Conservation (phyloP, 2,797 vertebrate genomes). For the Mus minutoides region DNA sequence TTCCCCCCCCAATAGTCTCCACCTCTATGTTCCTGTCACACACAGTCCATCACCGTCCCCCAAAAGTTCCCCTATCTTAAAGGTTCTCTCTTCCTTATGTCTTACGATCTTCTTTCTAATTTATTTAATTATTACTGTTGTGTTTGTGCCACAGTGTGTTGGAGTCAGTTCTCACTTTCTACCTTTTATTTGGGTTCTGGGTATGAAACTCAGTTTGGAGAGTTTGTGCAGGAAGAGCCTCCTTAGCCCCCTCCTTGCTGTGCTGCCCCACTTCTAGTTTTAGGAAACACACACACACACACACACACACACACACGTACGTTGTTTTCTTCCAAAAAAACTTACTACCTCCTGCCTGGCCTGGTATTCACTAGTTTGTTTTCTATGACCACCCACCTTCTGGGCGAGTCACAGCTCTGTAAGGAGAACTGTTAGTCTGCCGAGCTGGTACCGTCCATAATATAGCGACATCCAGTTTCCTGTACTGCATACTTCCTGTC, state of each 20-base stretch:
- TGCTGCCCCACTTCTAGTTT: not conserved
- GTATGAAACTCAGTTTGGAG: not conserved
- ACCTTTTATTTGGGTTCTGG: not conserved
- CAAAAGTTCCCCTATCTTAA: not conserved
- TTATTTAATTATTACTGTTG: not conserved
- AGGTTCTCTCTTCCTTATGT: not conserved
- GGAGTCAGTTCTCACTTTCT: not conserved
- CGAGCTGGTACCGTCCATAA: not conserved
- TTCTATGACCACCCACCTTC: not conserved
- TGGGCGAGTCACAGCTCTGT: not conserved
- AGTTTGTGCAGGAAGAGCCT: not conserved
- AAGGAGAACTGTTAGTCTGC: not conserved
- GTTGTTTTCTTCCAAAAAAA: not conserved
- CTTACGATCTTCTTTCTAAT: not conserved
- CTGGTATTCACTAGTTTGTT: not conserved
- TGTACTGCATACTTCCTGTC: fast-evolving
- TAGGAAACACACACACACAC: not conserved
- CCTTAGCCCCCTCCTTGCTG: not conserved
- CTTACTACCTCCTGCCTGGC: not conserved
- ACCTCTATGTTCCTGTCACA: not conserved
- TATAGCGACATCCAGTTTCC: not conserved
- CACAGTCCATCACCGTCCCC: fast-evolving
- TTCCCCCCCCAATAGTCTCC: not conserved
- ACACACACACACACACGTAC: too few species aligned
- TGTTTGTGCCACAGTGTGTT: not conserved